These are phyloP conservation scores for Tor tambroides DNA, from an alignment of 2,113 vertebrate genomes.

Conservation along the genomic window DNA sequence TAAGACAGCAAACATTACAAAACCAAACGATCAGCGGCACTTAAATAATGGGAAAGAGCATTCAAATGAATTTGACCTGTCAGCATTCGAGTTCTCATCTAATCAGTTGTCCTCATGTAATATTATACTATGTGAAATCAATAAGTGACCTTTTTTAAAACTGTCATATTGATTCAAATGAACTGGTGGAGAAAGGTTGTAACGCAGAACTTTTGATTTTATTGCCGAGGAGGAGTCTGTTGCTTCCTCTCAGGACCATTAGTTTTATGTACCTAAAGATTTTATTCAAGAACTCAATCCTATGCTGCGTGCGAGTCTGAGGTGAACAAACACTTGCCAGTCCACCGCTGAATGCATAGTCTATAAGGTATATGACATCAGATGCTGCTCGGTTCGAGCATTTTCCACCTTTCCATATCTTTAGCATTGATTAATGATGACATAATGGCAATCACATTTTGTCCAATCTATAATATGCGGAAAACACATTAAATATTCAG, in stretches of 20 bases:
- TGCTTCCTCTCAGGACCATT: constrained; percentile 24
- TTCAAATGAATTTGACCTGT: neutral
- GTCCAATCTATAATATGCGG: neutral
- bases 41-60: neutral
- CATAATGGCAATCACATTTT: neutral
- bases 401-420: neutral
- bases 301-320: neutral
- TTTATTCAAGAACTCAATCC: constrained; percentile 30
- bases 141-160: constrained; percentile 2
- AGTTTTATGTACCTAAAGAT: constrained; percentile 62
- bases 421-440: neutral
- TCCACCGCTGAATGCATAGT: too few species aligned
- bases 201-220: constrained; percentile 43
- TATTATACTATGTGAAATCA: neutral
- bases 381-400: too few species aligned
- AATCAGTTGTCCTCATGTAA: neutral
- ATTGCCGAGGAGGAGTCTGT: neutral
- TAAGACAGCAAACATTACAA: neutral
- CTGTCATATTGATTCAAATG: constrained; percentile 22
- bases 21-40: neutral
- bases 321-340: neutral
- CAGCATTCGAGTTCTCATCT: neutral
- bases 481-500: neutral
- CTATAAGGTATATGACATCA: too few species aligned
- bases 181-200: constrained; percentile 17